Evolutionary conservation across 2,113 vertebrate species (phyloP), one percentile per base, ranked within the genome.

Genomic region (Tautogolabrus adspersus): DNA sequence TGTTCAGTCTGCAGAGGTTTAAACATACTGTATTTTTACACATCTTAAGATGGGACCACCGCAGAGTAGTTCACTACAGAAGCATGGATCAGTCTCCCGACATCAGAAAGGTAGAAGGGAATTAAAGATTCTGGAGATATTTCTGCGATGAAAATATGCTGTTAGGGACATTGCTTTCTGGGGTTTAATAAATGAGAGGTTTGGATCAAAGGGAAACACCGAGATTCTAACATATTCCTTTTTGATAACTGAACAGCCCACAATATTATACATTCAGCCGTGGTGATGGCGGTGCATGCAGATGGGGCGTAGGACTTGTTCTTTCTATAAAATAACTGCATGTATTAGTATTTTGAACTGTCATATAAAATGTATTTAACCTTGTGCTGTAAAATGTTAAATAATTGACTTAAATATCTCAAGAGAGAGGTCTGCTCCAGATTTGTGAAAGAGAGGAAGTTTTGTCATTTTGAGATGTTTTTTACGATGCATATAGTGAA

Each of bases 131-230:
- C 57, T 52, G 57, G 10, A 71, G 30, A 49, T 67, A 55, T 63
- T 40, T 55, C 55, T 54, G 34, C 54, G 49, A 58, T 73, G n/a
- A 65, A 76, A 67, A 65, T 60, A 60, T 55, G 26, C 47, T 54
- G 52, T 34, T 55, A 30, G 37, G 34, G 56, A 65, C 62, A 40
- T 69, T 54, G 30, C 65, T 77, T 75, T 77, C 57, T 74, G 46
- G 19, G 52, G 34, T 23, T 74, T 77, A 61, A 57, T 75, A 74
- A 72, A 74, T 60, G 22, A 65, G 61, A 63, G 4, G 37, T 46
- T 21, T 74, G 59, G 55, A 76, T 86, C 72, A 81, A 81, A 79
- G 67, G 42, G 66, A 74, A 66, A 49, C 47, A 6, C 47, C 13
- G 15, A 66, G 18, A 63, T 34, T 75, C 55, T 19, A 58, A 73